phyloP scores from a whole-genome alignment of 2,797 vertebrate genomes.

The Hydrocynus forskahlii region DNA sequence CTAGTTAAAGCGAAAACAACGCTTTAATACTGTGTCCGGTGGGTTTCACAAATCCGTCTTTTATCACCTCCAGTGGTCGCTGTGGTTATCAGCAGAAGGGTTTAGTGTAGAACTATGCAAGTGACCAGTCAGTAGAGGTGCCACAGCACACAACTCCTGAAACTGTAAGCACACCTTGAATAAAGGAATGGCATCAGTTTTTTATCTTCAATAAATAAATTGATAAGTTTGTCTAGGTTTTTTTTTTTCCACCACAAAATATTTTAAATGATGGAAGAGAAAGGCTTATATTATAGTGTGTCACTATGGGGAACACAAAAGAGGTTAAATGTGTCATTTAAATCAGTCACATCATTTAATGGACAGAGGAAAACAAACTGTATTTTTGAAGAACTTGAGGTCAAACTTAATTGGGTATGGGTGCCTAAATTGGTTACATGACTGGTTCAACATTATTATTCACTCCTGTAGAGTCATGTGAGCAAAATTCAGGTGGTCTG shows the following conservation, averaged over 20 bases:
- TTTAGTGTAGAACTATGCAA: neutral
- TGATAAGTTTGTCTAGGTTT: neutral
- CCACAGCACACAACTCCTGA: neutral
- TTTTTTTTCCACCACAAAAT: neutral
- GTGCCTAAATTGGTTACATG: neutral
- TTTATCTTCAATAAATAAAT: neutral
- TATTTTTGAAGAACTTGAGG: neutral
- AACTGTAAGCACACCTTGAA: neutral
- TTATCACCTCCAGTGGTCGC: neutral
- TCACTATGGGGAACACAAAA: neutral
- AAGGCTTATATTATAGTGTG: neutral
- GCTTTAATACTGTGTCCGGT: neutral
- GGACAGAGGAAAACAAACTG: too few relatives aligned
- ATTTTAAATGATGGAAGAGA: neutral
- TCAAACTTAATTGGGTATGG: too few relatives aligned
- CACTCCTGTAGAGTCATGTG: neutral
- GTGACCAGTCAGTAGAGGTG: neutral
- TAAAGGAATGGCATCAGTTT: neutral
- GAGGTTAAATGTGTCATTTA: neutral
- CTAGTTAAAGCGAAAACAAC: neutral
- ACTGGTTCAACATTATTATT: neutral
- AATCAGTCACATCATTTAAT: too few relatives aligned
- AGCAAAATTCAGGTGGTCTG: constrained; percentile 62
- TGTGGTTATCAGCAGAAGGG: neutral
- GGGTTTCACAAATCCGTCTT: neutral